These are phyloP conservation scores for Leucopsar rothschildi DNA, from an alignment of 2,113 vertebrate species.

Conservation along the genomic window DNA sequence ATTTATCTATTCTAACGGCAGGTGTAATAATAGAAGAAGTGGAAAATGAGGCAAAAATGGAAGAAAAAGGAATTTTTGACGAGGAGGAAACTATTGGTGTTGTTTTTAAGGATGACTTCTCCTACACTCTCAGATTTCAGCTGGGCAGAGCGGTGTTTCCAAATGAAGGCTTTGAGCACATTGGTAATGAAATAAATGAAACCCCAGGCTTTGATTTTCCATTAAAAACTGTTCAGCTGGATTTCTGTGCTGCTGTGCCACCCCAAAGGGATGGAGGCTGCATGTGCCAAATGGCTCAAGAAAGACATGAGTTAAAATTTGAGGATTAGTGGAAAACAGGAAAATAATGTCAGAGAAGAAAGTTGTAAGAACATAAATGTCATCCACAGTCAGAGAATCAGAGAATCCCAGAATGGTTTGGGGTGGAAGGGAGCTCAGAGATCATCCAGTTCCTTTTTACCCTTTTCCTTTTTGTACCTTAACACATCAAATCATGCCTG, in stretches of 20 bases:
- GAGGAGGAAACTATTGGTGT: constrained; percentile 68
- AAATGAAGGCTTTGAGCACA: constrained; percentile 67
- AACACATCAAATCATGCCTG: no score
- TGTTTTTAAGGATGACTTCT: constrained; percentile 79
- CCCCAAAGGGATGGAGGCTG: background rate
- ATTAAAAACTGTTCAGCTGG: background rate
- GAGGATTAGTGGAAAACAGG: background rate
- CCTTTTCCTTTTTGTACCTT: background rate
- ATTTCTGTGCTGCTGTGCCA: background rate
- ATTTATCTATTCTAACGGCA: background rate
- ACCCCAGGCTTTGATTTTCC: background rate
- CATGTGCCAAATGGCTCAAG: background rate
- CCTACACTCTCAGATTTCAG: constrained; percentile 80
- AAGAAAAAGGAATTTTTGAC: constrained; percentile 63
- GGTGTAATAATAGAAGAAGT: constrained; percentile 70
- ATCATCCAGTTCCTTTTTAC: background rate
- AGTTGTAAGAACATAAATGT: background rate
- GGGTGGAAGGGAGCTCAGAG: background rate
- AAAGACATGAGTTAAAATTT: background rate
- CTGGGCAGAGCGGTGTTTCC: constrained; percentile 46
- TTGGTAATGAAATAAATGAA: constrained; percentile 67
- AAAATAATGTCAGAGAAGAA: background rate
- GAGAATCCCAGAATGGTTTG: background rate
- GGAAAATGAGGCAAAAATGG: constrained; percentile 73
- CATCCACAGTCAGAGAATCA: background rate